A percentile compares a stretch with the other conserved stretches of the same genome.
These are phyloP conservation scores for Phalanger gymnotis DNA, from an alignment of 2,797 vertebrate genomes.

Conservation along the genomic window DNA sequence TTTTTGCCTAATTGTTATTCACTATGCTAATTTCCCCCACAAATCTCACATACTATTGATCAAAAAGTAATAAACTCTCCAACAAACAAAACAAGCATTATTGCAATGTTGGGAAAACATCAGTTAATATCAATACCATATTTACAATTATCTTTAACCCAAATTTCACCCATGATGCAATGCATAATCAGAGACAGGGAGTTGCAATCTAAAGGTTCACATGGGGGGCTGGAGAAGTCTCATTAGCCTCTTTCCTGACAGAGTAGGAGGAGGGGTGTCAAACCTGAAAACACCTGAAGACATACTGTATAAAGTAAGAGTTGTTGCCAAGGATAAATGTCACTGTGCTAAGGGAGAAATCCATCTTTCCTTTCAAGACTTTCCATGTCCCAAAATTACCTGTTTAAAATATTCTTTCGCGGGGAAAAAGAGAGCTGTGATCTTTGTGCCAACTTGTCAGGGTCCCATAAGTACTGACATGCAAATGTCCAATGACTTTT, in stretches of 20 bases:
- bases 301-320: conserved; percentile 16
- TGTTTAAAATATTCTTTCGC: conserved; percentile 2
- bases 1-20: conserved; percentile 95
- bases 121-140: conserved; percentile 93
- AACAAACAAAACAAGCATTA: conserved; percentile 94
- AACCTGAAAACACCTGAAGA: conserved; percentile 69
- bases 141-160: conserved; percentile 95
- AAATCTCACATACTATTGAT: conserved; percentile 95
- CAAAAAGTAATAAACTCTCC: conserved; percentile 94
- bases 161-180: conserved; percentile 85
- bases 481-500: background rate
- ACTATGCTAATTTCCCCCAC: conserved; percentile 96
- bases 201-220: conserved; percentile 51
- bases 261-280: conserved; percentile 53
- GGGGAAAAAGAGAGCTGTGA: background rate
- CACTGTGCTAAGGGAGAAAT: conserved; percentile 45
- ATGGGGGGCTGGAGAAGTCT: conserved; percentile 35
- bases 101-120: conserved; percentile 95
- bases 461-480: background rate
- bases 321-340: conserved; percentile 58
- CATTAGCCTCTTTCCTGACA: conserved; percentile 66
- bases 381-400: conserved; percentile 10
- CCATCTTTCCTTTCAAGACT: conserved; percentile 45
- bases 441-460: background rate
- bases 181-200: conserved; percentile 85